Base-by-base conservation (phyloP, 2,888 invertebrate genomes). In the Hydriomena furcata region DNA sequence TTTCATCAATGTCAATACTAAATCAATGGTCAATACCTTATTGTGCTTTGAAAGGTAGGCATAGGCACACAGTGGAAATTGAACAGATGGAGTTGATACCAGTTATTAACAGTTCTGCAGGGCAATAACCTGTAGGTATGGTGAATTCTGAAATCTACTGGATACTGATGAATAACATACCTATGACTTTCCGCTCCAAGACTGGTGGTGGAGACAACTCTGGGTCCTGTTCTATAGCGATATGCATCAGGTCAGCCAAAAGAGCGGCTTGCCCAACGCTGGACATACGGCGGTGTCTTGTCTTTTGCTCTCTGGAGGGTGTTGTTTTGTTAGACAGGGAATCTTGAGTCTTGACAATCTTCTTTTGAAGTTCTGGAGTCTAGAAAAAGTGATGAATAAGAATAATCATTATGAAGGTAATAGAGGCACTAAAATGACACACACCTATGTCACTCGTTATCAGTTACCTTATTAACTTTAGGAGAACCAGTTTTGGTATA, bases 351-450 rank as follows among this genome's bases (percentile, higher is more conserved):
- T 83, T 83, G 0, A 65, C 55, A 1, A 52, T 52, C 47, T 84
- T 84, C 66, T 81, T 83, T 55, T 81, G 85, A 1, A 75, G 71
- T 60, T 88, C 87, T 51, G 88, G 87, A 0, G 84, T 85, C 86
- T 85, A 63, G 1, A 31, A 42, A 7, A n/a, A 35, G n/a, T n/a
- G n/a, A n/a, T n/a, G n/a, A n/a, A n/a, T n/a, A n/a, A n/a, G n/a
- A n/a, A n/a, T n/a, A n/a, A n/a, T n/a, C n/a, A n/a, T n/a, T n/a
- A n/a, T n/a, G n/a, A n/a, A n/a, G n/a, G n/a, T n/a, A n/a, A n/a
- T n/a, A n/a, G n/a, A n/a, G n/a, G n/a, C n/a, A n/a, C n/a, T n/a
- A n/a, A n/a, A n/a, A n/a, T 17, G 17, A 17, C 17, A 17, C 17
- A 17, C 17, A 17, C 17, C 2, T n/a, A n/a, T n/a, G n/a, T n/a